Evolutionary conservation across 2,888 invertebrate species (phyloP).

Genomic region (Buathra laborator): DNA sequence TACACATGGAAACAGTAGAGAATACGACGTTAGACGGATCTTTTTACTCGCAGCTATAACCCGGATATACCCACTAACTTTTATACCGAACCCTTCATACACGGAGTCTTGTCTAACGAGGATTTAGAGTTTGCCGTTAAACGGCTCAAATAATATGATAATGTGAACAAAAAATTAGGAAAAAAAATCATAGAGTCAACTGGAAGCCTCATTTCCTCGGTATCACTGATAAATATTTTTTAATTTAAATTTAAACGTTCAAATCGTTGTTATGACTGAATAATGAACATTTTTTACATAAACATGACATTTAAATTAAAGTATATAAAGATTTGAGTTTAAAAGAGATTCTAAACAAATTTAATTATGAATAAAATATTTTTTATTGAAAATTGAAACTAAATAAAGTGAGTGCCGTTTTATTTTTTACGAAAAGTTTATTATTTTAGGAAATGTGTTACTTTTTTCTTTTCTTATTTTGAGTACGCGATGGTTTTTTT

Average conservation of each 20-base stretch:
- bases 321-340: too few relatives aligned
- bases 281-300: too few relatives aligned
- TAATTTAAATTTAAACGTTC: too few relatives aligned
- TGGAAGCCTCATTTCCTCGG: background rate
- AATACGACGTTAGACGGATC: background rate
- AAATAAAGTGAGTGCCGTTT: too few relatives aligned
- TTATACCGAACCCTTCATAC: background rate
- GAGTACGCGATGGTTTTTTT: background rate
- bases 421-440: too few relatives aligned
- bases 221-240: background rate
- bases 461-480: too few relatives aligned
- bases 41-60: background rate
- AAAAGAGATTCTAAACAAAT: too few relatives aligned
- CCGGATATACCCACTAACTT: background rate
- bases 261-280: background rate
- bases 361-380: too few relatives aligned
- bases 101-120: background rate
- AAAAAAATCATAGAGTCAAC: background rate
- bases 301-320: too few relatives aligned
- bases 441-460: too few relatives aligned
- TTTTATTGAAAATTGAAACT: too few relatives aligned
- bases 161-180: background rate
- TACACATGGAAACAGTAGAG: background rate
- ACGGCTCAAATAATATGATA: background rate
- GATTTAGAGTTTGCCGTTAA: background rate